phyloP scores from a whole-genome alignment of 2,113 vertebrate species.

The Bubalus kerabau region DNA sequence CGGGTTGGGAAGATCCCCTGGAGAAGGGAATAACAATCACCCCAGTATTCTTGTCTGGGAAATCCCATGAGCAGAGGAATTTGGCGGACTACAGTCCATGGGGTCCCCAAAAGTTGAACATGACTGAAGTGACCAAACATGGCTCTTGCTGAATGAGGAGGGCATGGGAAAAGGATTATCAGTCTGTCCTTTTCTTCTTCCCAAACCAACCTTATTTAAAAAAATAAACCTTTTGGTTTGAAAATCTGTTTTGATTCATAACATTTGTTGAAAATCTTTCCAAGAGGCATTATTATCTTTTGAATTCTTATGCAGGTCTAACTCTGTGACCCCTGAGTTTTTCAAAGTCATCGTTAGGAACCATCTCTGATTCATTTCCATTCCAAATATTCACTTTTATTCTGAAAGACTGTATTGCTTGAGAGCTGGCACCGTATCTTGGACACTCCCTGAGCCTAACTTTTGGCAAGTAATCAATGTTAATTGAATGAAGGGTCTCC shows the following conservation, averaged over 20 bases:
- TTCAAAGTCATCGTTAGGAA: not conserved
- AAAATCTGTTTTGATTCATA: not conserved
- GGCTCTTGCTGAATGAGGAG: not conserved
- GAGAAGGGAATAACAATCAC: not conserved
- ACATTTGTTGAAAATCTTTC: not conserved
- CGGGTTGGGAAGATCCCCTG: not conserved
- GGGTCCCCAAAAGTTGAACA: not conserved
- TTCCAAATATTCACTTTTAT: not conserved
- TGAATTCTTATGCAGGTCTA: not conserved
- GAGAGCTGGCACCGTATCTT: not conserved
- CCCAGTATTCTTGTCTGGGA: not conserved
- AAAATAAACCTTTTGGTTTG: not conserved
- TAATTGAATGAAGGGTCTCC: not conserved
- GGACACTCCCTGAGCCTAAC: not conserved
- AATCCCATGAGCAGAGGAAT: not conserved
- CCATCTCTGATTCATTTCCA: not conserved
- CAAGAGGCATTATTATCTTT: not conserved
- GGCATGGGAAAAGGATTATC: not conserved
- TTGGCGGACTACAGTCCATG: not conserved
- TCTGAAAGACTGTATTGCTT: not conserved
- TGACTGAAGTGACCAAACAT: not conserved
- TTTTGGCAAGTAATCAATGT: not conserved
- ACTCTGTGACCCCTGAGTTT: not conserved
- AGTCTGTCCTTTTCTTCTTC: not conserved
- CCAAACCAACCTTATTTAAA: not conserved